Evolutionary conservation across 2,113 vertebrate species (phyloP).

Genomic region (Albula goreensis): DNA sequence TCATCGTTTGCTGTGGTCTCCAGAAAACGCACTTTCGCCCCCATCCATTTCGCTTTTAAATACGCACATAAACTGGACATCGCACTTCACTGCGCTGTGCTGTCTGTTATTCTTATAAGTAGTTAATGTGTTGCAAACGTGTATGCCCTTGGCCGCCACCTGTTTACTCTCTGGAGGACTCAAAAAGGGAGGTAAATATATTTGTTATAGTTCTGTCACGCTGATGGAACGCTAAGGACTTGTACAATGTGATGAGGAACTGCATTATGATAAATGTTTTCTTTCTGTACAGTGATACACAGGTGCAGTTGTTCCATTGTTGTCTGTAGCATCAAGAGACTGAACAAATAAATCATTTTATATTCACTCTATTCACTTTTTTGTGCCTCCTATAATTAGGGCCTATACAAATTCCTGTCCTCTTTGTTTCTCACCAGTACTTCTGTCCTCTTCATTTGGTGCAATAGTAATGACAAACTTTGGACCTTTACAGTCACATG

Average conservation of each 20-base stretch:
- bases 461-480: too few species aligned
- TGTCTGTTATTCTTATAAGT: not conserved
- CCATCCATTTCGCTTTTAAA: not conserved
- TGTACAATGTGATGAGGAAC: constrained; percentile 52
- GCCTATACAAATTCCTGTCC: not conserved
- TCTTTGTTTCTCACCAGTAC: too few species aligned
- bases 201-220: constrained; percentile 42
- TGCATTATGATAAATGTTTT: constrained; percentile 40
- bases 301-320: constrained; percentile 39
- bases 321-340: constrained; percentile 20
- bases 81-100: not conserved
- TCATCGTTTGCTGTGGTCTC: not conserved
- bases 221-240: constrained; percentile 19
- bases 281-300: constrained; percentile 36
- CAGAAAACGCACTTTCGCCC: not conserved
- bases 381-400: not conserved
- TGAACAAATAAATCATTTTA: constrained; percentile 2
- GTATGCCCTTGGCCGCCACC: not conserved
- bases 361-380: not conserved
- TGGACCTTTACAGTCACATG: too few species aligned
- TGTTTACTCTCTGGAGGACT: not conserved
- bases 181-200: not conserved
- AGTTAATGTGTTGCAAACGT: not conserved
- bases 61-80: not conserved
- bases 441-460: too few species aligned